Conservation (phyloP, 2,888 invertebrate genomes). For the Brachyptera putata region DNA sequence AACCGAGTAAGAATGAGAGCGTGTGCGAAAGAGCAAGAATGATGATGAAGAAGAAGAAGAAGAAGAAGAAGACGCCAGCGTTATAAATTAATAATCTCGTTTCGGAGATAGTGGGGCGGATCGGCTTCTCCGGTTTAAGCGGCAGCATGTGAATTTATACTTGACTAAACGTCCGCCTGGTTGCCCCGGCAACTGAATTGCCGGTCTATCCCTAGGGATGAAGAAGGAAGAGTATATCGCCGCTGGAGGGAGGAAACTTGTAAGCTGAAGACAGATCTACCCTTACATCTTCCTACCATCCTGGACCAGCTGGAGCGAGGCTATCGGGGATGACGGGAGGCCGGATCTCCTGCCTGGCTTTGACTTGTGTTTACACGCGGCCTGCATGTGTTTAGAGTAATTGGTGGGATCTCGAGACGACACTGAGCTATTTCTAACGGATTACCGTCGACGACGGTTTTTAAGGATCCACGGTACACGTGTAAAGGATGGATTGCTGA, state of each 20-base stretch:
- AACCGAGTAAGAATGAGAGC: not conserved
- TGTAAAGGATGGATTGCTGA: too few species aligned
- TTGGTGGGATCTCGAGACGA: not conserved
- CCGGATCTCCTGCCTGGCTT: not conserved
- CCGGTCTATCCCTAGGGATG: conserved; percentile 14
- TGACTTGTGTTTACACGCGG: not conserved
- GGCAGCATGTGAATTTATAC: conserved; percentile 16
- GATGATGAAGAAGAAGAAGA: too few species aligned
- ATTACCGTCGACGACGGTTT: not conserved
- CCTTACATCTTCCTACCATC: conserved; percentile 10
- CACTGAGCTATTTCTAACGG: conserved; percentile 8
- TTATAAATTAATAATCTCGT: conserved; percentile 20
- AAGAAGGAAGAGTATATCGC: not conserved
- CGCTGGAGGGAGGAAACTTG: conserved; percentile 19
- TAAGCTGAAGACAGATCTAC: conserved; percentile 19
- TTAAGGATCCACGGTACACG: too few species aligned
- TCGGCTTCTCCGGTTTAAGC: conserved; percentile 15
- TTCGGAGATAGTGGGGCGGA: conserved; percentile 7
- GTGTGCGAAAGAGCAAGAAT: too few species aligned
- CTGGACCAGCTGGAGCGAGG: conserved; percentile 4
- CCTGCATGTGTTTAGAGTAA: conserved; percentile 1
- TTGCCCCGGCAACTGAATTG: conserved; percentile 17
- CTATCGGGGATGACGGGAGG: not conserved
- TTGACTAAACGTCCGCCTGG: conserved; percentile 17
- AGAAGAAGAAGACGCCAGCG: conserved; percentile 4